Conservation (phyloP, 1,140 invertebrate genomes). For the Grapholita molesta region DNA sequence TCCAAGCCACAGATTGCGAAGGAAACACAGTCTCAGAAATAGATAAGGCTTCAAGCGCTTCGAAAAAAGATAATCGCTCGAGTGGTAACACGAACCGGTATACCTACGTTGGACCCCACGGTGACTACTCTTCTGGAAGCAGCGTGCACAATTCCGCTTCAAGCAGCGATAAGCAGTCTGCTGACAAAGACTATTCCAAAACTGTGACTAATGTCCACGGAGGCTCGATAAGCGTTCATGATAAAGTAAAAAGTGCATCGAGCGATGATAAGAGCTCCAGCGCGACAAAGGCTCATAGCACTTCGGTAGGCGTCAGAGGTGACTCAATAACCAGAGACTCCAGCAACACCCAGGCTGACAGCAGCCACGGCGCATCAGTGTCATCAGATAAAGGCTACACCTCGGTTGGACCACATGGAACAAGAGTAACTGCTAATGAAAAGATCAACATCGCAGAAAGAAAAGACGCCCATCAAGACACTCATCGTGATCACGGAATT, state of each 20-base stretch:
- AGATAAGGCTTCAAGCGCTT: background rate
- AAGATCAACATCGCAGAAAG: background rate
- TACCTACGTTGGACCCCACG: background rate
- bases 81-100: background rate
- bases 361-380: background rate
- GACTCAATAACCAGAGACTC: background rate
- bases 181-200: too few species aligned
- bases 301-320: too few species aligned
- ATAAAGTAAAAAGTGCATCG: too few species aligned
- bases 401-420: background rate
- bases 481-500: background rate
- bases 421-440: background rate
- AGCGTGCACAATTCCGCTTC: too few species aligned
- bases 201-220: too few species aligned
- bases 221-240: too few species aligned
- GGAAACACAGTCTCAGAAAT: too few species aligned
- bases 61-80: background rate
- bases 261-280: background rate
- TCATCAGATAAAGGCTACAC: background rate
- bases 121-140: background rate
- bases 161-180: too few species aligned
- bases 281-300: background rate
- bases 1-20: too few species aligned
- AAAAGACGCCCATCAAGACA: background rate
- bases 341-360: background rate